These are phyloP conservation scores for Poeciliopsis retropinna DNA, from an alignment of 2,113 vertebrate species.

Conservation along the genomic window DNA sequence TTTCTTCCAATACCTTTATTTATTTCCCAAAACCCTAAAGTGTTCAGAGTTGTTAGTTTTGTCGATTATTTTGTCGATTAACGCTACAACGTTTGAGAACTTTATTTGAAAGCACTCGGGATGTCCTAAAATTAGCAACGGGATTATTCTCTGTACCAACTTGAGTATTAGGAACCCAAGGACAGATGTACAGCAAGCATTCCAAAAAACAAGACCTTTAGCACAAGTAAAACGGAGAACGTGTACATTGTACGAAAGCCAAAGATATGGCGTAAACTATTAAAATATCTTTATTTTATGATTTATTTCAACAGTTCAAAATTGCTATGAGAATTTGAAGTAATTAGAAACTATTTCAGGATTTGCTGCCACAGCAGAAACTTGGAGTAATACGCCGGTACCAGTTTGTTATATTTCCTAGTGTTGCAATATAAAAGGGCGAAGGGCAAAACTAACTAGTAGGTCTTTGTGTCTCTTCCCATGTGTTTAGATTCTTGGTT, in stretches of 20 bases:
- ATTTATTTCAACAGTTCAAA: too few relatives aligned
- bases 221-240: background rate
- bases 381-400: too few relatives aligned
- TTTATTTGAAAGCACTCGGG: background rate
- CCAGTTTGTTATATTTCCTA: too few relatives aligned
- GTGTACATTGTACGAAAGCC: background rate
- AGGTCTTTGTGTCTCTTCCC: too few relatives aligned
- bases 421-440: too few relatives aligned
- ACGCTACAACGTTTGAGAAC: background rate
- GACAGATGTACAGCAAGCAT: background rate
- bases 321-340: too few relatives aligned
- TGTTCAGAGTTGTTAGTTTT: background rate
- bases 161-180: background rate
- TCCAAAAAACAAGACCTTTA: background rate
- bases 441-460: too few relatives aligned
- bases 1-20: conserved; percentile 4
- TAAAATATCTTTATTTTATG: background rate
- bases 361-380: too few relatives aligned
- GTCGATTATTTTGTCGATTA: background rate
- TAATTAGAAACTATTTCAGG: too few relatives aligned
- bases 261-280: background rate
- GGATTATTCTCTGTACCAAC: background rate
- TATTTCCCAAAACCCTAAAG: background rate
- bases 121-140: background rate
- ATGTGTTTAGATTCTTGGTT: background rate